Percentiles rank a stretch among this genome's conserved stretches.
These are phyloP conservation scores for Aphodius granarius DNA, from an alignment of 2,888 invertebrate genomes.

Conservation along the genomic window DNA sequence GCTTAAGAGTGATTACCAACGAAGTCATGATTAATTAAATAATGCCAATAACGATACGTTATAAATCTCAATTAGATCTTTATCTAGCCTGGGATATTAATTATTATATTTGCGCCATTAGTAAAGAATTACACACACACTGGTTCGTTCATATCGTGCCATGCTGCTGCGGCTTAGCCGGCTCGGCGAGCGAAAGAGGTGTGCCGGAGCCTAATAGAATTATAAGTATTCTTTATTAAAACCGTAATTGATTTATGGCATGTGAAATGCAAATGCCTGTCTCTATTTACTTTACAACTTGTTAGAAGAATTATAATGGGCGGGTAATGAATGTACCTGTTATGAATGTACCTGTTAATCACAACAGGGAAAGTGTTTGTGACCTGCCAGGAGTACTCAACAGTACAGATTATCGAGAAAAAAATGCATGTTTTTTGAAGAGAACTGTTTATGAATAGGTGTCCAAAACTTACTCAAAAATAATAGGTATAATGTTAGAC, in stretches of 20 bases:
- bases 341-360: conserved; percentile 12
- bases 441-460: neutral
- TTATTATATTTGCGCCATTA: conserved; percentile 26
- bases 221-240: conserved; percentile 20
- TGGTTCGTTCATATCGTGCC: neutral
- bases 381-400: neutral
- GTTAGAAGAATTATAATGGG: conserved; percentile 24
- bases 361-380: neutral
- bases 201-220: conserved; percentile 18
- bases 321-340: conserved; percentile 15
- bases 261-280: conserved; percentile 33
- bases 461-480: neutral
- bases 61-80: conserved; percentile 35
- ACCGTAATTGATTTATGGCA: conserved; percentile 32
- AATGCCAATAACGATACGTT: conserved; percentile 19
- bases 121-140: conserved; percentile 12
- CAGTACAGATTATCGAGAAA: neutral
- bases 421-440: neutral
- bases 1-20: neutral
- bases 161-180: neutral
- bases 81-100: conserved; percentile 27
- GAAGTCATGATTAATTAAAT: conserved; percentile 24
- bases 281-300: conserved; percentile 32
- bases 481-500: no score
- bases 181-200: conserved; percentile 18